Conservation (phyloP, 2,113 vertebrate genomes). For the Lampris megalopsis region DNA sequence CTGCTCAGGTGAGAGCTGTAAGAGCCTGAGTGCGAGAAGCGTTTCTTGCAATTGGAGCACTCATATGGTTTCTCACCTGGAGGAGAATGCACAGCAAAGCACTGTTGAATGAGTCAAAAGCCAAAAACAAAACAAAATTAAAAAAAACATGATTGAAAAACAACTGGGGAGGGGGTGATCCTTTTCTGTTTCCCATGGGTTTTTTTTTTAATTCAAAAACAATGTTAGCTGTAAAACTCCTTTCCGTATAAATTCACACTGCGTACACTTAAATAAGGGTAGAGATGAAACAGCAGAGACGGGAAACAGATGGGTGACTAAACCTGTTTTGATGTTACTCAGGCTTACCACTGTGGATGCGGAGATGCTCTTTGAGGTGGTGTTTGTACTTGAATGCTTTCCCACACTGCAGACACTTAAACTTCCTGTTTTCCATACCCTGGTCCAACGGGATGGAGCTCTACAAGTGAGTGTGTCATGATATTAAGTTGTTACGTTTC, state of each 20-base stretch:
- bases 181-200: slow-evolving; percentile 17
- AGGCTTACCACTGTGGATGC: slow-evolving; percentile 87
- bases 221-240: slow-evolving; percentile 14
- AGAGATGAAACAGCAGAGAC: slow-evolving; percentile 52
- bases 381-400: slow-evolving; percentile 90
- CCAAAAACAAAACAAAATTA: background rate
- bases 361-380: slow-evolving; percentile 88
- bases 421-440: slow-evolving; percentile 82
- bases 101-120: slow-evolving; percentile 14
- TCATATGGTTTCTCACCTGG: slow-evolving; percentile 88
- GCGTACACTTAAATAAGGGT: slow-evolving; percentile 54
- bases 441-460: slow-evolving; percentile 70
- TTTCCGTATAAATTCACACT: slow-evolving; percentile 50
- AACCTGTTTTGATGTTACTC: slow-evolving; percentile 51
- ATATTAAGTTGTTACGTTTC: slow-evolving; percentile 2
- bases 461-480: slow-evolving; percentile 28
- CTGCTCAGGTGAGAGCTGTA: slow-evolving; percentile 89
- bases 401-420: slow-evolving; percentile 86
- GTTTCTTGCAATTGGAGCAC: slow-evolving; percentile 86
- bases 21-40: slow-evolving; percentile 87
- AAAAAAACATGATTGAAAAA: slow-evolving; percentile 35
- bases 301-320: slow-evolving; percentile 45
- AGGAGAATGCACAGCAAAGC: slow-evolving; percentile 25
- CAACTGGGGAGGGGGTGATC: slow-evolving; percentile 11
- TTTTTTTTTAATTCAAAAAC: slow-evolving; percentile 21